Evolutionary conservation across 2,888 invertebrate species (phyloP).

Genomic region (Plagodis dolabraria): DNA sequence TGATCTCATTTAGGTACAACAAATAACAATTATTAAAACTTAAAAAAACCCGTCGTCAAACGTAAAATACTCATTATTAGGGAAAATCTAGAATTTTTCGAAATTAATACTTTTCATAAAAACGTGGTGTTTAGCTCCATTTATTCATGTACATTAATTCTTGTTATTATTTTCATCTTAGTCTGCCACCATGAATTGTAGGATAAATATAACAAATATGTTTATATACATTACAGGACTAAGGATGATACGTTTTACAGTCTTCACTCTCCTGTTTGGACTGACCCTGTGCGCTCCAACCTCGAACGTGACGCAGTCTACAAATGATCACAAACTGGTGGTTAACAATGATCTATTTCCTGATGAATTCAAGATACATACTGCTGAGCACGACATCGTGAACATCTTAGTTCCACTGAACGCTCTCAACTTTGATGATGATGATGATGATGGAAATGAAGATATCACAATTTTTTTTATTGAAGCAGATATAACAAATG

Average conservation of each 20-base stretch:
- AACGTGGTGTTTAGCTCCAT: no score
- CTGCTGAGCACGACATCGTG: constrained; percentile 51
- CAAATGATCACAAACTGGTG: constrained; percentile 14
- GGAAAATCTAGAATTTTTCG: no score
- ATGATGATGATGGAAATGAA: constrained; percentile 8
- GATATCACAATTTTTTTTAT: constrained; percentile 26
- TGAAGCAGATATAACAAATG: constrained; percentile 47
- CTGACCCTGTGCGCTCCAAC: constrained; percentile 30
- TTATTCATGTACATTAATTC: no score
- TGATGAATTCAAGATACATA: constrained; percentile 34
- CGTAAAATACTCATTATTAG: no score
- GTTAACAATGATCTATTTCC: constrained; percentile 23
- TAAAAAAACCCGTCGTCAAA: no score
- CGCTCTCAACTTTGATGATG: constrained; percentile 31
- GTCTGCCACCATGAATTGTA: no score
- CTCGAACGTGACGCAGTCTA: constrained; percentile 12
- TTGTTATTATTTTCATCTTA: no score
- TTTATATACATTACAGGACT: constrained; percentile 15
- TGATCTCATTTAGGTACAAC: no score
- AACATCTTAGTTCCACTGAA: constrained; percentile 50
- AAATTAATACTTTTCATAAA: no score
- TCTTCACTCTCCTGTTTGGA: constrained; percentile 24
- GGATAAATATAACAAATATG: no score
- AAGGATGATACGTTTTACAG: constrained; percentile 30
- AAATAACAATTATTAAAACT: no score